Evolutionary conservation across 1,140 invertebrate species (phyloP), one percentile per base, ranked within the genome.

Genomic region (Carposina sasakii): DNA sequence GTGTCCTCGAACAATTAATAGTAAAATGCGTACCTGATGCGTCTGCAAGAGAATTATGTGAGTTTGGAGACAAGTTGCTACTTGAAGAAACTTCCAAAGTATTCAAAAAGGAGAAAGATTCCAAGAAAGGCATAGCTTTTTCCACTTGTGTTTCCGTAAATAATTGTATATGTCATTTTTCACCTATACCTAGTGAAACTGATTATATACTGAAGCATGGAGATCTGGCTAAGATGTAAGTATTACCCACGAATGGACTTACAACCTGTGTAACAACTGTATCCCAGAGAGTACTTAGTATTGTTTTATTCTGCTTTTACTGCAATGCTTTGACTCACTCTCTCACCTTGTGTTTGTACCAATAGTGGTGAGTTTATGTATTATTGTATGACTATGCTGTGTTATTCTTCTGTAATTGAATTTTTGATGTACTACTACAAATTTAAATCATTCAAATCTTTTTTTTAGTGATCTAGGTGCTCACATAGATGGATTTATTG

Each of bases 161-260:
- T 85, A 99, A 99, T 85, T 98, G 97, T 87, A 98, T 99, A 76
- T 99, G 98, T 81, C 98, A 99, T 77, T 99, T 94, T 81, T 99
- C 97, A 34, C 98, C 98, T 13, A 90, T 98, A 41, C 92, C 92
- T 54, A 96, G 93, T 86, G 98, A 99, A 86, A 87, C 92, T 34
- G 96, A 98, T 85, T 91, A 94, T 54, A 87, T 90, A 44, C 81
- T 99, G 13, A 94, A 97, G 81, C 91, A 95, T 69, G 97, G 95
- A 28, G 98, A 99, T 89, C 86, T 99, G 63, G 96, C 98, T 48
- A 99, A 99, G 92, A 93, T 99, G 95, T 97, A 89, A 92, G 93
- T 73, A n/a, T n/a, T n/a, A n/a, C n/a, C n/a, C n/a, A n/a, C n/a
- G n/a, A n/a, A n/a, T n/a, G n/a, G n/a, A n/a, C n/a, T n/a, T n/a